A percentile compares a stretch with the other conserved stretches of the same genome.
These are phyloP conservation scores for Mustelus asterias DNA, from an alignment of 2,113 vertebrate species.

Conservation along the genomic window DNA sequence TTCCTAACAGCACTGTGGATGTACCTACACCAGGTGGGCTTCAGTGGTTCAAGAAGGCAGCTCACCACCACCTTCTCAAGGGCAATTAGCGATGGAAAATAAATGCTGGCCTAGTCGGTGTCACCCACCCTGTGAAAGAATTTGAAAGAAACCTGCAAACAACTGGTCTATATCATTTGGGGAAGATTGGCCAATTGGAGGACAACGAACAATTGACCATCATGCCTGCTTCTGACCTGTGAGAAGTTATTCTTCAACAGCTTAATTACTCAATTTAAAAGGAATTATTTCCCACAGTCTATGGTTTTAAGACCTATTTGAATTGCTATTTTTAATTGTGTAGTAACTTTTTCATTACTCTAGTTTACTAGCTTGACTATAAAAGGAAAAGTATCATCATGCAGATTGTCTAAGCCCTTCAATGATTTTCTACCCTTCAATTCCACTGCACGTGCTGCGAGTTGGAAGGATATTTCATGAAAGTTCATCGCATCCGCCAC, in stretches of 20 bases:
- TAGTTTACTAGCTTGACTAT: background rate
- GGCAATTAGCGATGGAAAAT: too few species aligned
- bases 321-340: background rate
- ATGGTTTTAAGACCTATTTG: background rate
- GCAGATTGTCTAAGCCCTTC: background rate
- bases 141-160: background rate
- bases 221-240: background rate
- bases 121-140: too few species aligned
- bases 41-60: too few species aligned
- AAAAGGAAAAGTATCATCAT: background rate
- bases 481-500: background rate
- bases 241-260: background rate
- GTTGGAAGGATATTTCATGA: background rate
- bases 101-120: too few species aligned
- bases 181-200: background rate
- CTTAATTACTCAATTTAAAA: background rate
- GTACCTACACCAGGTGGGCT: too few species aligned
- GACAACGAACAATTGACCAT: background rate
- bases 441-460: background rate
- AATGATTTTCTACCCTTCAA: background rate
- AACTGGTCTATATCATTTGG: background rate
- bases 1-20: too few species aligned
- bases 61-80: too few species aligned
- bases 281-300: background rate
- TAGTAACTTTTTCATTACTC: background rate